Conservation (phyloP, 2,113 vertebrate genomes). For the Meriones unguiculatus region DNA sequence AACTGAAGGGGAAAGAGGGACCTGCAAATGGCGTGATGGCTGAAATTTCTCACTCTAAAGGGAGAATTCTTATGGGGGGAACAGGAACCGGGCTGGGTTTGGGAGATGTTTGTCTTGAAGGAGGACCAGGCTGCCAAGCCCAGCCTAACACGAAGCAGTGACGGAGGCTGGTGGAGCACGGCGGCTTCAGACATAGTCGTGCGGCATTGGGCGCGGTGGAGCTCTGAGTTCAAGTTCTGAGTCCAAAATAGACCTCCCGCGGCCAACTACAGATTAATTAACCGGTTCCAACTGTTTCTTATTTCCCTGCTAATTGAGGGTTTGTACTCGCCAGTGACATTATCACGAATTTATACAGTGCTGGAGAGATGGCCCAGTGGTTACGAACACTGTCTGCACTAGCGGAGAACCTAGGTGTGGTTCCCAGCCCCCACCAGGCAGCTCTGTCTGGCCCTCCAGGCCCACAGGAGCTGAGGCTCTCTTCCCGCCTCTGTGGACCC, state of each 20-base stretch:
- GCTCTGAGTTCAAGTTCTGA: not conserved
- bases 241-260: not conserved
- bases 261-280: too few species aligned
- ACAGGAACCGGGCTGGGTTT: not conserved
- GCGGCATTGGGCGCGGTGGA: not conserved
- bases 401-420: not conserved
- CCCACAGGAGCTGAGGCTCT: not conserved
- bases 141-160: not conserved
- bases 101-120: not conserved
- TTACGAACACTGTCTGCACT: not conserved
- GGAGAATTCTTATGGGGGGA: not conserved
- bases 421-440: not conserved
- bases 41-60: not conserved
- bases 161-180: not conserved
- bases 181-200: not conserved
- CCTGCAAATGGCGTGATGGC: not conserved
- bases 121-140: not conserved
- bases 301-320: not conserved
- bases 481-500: not conserved
- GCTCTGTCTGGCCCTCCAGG: not conserved
- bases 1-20: conserved; percentile 14
- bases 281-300: not conserved
- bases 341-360: not conserved
- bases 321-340: not conserved
- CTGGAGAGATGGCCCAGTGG: not conserved